Percentiles rank a stretch among this genome's conserved stretches.
Conservation (phyloP, 2,888 invertebrate species). For the Nasonia oneida region DNA sequence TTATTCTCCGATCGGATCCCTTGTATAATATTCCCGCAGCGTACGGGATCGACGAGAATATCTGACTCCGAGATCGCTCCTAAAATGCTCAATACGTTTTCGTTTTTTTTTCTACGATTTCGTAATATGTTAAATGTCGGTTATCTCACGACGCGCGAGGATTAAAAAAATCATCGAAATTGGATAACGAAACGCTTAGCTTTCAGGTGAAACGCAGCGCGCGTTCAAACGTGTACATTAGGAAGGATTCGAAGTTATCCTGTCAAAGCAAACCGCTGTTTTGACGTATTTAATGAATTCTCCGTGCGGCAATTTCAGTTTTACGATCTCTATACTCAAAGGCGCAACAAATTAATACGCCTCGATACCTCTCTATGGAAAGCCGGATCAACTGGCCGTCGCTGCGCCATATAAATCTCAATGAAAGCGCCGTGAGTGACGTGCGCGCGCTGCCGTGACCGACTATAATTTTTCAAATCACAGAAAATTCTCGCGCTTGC, state of each 20-base stretch:
- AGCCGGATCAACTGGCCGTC: slow-evolving; percentile 22
- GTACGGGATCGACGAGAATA: not conserved
- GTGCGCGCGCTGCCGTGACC: not conserved
- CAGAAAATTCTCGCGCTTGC: not conserved
- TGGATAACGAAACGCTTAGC: too few species aligned
- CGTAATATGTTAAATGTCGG: not conserved
- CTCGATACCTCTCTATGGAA: slow-evolving; percentile 34
- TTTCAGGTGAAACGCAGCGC: too few species aligned
- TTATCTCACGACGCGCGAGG: too few species aligned
- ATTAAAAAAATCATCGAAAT: too few species aligned
- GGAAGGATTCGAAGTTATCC: not conserved
- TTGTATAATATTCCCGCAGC: not conserved
- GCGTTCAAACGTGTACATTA: too few species aligned
- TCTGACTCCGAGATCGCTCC: not conserved
- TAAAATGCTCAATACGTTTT: not conserved
- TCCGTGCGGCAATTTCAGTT: slow-evolving; percentile 21
- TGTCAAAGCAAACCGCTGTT: slow-evolving; percentile 30
- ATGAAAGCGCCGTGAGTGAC: slow-evolving; percentile 27
- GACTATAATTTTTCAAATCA: not conserved
- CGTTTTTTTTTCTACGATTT: not conserved
- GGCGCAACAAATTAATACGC: slow-evolving; percentile 40
- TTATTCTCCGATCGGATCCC: not conserved
- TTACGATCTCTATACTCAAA: slow-evolving; percentile 26
- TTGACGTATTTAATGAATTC: slow-evolving; percentile 19
- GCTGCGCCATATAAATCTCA: slow-evolving; percentile 27